Evolutionary conservation across 2,797 vertebrate species (phyloP).

Genomic region (Graptemys geographica): DNA sequence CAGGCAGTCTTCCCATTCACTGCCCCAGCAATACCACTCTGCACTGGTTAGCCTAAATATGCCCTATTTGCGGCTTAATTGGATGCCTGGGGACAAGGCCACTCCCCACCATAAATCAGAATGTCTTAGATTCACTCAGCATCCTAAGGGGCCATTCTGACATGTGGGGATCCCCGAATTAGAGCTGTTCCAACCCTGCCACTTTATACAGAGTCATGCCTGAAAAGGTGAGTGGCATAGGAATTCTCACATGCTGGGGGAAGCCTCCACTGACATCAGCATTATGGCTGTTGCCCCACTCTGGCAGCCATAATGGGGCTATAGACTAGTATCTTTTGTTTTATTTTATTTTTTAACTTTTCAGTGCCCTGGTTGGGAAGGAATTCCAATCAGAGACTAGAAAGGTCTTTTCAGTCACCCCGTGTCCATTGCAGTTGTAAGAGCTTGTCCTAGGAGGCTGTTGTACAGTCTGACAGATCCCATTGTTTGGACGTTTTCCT

Average conservation of each 20-base stretch:
- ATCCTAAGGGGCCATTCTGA: not conserved
- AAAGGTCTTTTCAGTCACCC: not conserved
- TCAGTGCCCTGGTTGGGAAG: not conserved
- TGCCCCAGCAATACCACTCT: no score
- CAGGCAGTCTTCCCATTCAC: no score
- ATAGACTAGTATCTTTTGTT: not conserved
- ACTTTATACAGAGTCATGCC: not conserved
- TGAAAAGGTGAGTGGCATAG: not conserved
- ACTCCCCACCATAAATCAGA: not conserved
- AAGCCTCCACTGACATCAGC: not conserved
- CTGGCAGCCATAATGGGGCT: rapidly evolving
- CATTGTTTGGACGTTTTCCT: not conserved
- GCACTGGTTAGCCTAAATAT: no score
- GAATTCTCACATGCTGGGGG: not conserved
- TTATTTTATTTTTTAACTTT: not conserved
- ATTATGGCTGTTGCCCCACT: not conserved
- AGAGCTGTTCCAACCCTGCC: not conserved
- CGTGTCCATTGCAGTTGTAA: not conserved
- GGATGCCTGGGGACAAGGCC: no score
- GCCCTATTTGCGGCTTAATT: no score
- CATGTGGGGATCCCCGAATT: no score
- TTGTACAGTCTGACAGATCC: not conserved
- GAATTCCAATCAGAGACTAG: not conserved
- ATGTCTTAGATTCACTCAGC: not conserved
- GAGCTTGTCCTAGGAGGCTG: not conserved